Evolutionary conservation across 2,888 invertebrate genomes (phyloP), one percentile per base, ranked within the genome.

Genomic region (Alsophila aescularia): DNA sequence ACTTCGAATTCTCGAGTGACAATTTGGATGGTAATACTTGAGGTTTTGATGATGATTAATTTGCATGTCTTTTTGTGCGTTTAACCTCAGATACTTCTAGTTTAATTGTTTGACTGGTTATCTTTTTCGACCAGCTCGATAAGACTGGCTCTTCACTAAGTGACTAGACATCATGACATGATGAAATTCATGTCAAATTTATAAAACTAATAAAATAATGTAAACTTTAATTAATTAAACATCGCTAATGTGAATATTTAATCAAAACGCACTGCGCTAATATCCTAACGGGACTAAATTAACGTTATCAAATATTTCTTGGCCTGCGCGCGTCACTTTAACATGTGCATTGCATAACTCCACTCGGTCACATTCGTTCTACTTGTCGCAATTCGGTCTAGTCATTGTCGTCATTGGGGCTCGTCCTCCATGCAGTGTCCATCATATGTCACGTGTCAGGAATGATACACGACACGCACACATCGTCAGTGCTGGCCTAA

Each of bases 401-500:
- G 72, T 78, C 79, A 79, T 78, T 75, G 73, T 78, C 69, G n/a
- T n/a, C n/a, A n/a, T n/a, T n/a, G 57, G 57, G 57, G 52, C 52
- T 58, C 59, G 60, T 65, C 69, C 67, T 66, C 55, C 67, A 67
- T 56, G 66, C 64, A 58, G 61, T 70, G 62, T 65, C 60, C 59
- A 64, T 75, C 67, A 72, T 70, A 75, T 77, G 80, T 85, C 82
- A 84, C 80, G 75, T 79, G 81, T 81, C 76, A 75, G 71, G 75
- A 81, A 78, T 81, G 81, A 80, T 80, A 79, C 80, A 78, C 72
- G 75, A 73, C 81, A 83, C 81, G 75, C 80, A 80, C 79, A 74
- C 76, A 77, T 69, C 71, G 75, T 70, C 70, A 66, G 69, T 64
- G 70, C 64, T 71, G 74, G 78, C 79, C 83, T 89, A 89, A 87